These are phyloP conservation scores for Pituophis catenifer DNA, from an alignment of 2,113 vertebrate genomes.

Conservation along the genomic window DNA sequence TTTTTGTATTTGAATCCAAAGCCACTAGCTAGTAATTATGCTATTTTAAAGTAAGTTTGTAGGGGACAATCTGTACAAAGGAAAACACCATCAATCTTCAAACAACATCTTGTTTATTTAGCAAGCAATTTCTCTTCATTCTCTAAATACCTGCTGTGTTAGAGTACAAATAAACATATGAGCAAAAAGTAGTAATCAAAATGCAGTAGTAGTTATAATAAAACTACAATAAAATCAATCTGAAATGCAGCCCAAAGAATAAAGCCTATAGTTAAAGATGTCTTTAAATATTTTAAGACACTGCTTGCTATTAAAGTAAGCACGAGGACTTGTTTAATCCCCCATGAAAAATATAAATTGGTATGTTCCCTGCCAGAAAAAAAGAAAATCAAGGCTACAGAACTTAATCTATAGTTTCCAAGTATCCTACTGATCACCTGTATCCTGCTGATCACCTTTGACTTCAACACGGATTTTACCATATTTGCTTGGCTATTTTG, in stretches of 20 bases:
- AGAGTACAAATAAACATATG: background rate
- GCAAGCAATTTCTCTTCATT: background rate
- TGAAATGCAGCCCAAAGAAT: background rate
- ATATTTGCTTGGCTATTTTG: background rate
- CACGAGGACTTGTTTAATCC: background rate
- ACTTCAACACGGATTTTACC: background rate
- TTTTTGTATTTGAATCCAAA: background rate
- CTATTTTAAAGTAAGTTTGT: background rate
- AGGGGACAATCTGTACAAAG: background rate
- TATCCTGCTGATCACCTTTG: background rate
- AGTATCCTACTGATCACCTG: background rate
- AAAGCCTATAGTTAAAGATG: background rate
- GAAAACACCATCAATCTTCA: background rate
- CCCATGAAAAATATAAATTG: background rate
- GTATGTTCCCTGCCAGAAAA: background rate
- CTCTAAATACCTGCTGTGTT: background rate
- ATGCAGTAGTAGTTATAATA: background rate
- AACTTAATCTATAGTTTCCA: background rate
- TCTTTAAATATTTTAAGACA: background rate
- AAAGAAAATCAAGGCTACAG: background rate
- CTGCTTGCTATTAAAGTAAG: background rate
- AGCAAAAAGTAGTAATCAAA: background rate
- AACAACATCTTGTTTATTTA: background rate
- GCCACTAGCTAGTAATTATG: background rate
- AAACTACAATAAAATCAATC: background rate